Percentiles rank a stretch among this genome's conserved stretches.
Conservation (phyloP, 2,113 vertebrate species). For the Chascanopsetta lugubris region DNA sequence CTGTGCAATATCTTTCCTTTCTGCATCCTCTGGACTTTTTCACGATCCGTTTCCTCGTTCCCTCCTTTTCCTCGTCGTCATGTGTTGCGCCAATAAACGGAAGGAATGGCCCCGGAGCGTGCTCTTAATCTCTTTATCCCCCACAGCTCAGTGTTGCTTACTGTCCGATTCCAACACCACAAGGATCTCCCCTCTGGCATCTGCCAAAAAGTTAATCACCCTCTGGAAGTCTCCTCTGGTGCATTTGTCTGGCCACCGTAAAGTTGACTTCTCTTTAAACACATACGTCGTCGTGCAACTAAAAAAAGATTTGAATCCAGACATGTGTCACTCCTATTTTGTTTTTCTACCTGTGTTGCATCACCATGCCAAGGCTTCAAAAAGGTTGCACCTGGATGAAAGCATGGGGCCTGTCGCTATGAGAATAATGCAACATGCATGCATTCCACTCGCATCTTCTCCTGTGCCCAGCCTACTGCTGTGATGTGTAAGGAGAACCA, state of each 20-base stretch:
- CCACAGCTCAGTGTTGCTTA: slow-evolving; percentile 56
- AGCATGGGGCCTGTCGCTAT: slow-evolving; percentile 13
- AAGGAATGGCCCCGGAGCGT: slow-evolving; percentile 53
- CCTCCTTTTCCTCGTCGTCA: slow-evolving; percentile 4
- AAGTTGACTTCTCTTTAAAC: background rate
- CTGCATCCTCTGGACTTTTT: background rate
- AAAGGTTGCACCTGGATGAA: slow-evolving; percentile 28
- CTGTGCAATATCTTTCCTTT: slow-evolving; percentile 16
- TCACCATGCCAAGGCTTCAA: background rate
- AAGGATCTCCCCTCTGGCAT: slow-evolving; percentile 43
- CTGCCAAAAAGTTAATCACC: slow-evolving; percentile 61
- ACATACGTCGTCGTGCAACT: background rate
- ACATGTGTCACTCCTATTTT: background rate
- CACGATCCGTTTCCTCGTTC: slow-evolving; percentile 1
- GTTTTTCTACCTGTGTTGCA: background rate
- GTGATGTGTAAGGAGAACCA: background rate
- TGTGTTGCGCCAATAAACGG: slow-evolving; percentile 56
- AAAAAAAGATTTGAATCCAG: background rate
- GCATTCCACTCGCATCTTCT: slow-evolving; percentile 12
- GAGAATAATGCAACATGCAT: slow-evolving; percentile 13
- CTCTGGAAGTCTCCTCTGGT: slow-evolving; percentile 31
- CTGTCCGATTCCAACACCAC: slow-evolving; percentile 49
- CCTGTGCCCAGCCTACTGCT: slow-evolving; percentile 3
- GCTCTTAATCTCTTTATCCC: slow-evolving; percentile 74
- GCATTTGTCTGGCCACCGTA: background rate